Conservation (phyloP, 2,888 invertebrate species). For the Hydrotaea cyrtoneurina region DNA sequence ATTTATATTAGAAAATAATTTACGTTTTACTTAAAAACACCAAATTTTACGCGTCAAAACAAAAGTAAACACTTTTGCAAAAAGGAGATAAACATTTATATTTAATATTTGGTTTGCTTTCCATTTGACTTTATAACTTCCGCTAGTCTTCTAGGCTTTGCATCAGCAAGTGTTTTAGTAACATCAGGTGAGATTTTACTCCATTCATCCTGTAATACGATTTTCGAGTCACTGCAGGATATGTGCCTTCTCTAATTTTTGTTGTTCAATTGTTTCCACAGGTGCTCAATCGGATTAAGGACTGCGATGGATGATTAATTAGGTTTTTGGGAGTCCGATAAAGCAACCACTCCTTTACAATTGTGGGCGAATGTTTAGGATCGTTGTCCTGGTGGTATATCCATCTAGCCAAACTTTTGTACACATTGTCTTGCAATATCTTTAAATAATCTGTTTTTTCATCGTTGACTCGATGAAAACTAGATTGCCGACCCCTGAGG, state of each 20-base stretch:
- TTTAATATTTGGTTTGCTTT: too few species aligned
- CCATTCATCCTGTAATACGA: too few species aligned
- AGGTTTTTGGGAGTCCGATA: slow-evolving; percentile 2
- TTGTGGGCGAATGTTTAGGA: neutral
- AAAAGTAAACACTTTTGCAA: neutral
- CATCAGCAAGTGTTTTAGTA: too few species aligned
- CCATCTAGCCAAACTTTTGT: neutral
- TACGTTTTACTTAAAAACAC: too few species aligned
- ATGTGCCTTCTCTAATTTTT: neutral
- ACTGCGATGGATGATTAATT: too few species aligned
- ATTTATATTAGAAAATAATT: too few species aligned
- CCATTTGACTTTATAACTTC: neutral
- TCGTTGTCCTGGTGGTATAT: slow-evolving; percentile 12
- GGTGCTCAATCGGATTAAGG: neutral
- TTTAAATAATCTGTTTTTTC: too few species aligned
- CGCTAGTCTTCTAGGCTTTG: too few species aligned
- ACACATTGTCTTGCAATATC: neutral
- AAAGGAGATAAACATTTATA: too few species aligned
- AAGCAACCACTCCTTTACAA: slow-evolving; percentile 14
- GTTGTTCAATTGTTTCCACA: slow-evolving; percentile 1
- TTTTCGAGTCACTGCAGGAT: neutral
- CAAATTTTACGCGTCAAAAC: slow-evolving; percentile 5
- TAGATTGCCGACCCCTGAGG: too few species aligned
- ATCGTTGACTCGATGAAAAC: too few species aligned
- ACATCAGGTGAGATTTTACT: too few species aligned